Evolutionary conservation across 2,888 invertebrate species (phyloP).

Genomic region (Siphlonurus alternatus): DNA sequence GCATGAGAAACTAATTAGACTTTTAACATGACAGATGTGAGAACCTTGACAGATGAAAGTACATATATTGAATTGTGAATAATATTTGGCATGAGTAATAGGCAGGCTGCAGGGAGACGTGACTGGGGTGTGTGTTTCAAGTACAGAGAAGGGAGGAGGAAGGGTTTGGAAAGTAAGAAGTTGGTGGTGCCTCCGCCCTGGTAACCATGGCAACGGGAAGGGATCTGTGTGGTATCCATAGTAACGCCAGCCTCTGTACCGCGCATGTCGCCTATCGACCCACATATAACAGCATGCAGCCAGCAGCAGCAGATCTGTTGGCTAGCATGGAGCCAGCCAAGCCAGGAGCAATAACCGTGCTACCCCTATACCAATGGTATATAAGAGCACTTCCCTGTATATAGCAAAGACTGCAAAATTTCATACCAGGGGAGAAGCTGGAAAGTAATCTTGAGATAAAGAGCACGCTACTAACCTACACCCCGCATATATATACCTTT

Average conservation of each 20-base stretch:
- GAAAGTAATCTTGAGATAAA: neutral
- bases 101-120: too few species aligned
- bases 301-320: neutral
- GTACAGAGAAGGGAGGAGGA: too few species aligned
- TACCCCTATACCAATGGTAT: neutral
- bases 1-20: too few species aligned
- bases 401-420: neutral
- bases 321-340: neutral
- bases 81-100: too few species aligned
- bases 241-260: neutral
- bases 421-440: neutral
- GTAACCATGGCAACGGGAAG: neutral
- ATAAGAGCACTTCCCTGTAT: neutral
- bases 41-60: too few species aligned
- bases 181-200: neutral
- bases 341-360: too few species aligned
- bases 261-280: neutral
- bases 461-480: neutral
- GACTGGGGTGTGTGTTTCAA: too few species aligned
- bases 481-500: too few species aligned
- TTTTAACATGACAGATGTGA: too few species aligned
- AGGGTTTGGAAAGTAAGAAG: neutral
- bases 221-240: neutral
- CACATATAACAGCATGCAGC: neutral
- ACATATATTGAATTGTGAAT: too few species aligned